Conservation (phyloP, 2,113 vertebrate species). For the Polyodon spathula region DNA sequence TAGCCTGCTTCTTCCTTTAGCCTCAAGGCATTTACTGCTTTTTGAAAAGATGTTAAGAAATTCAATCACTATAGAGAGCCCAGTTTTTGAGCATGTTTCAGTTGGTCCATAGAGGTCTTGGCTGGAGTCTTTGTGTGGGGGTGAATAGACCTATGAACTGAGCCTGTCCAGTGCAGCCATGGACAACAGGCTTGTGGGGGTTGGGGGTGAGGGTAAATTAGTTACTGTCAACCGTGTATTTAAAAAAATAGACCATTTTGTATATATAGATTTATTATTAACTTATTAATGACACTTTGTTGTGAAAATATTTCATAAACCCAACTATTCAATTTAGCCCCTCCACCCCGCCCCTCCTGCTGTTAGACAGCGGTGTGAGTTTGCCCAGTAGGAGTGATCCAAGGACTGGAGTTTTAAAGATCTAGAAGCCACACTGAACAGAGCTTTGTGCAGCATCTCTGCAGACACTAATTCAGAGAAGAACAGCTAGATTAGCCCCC, state of each 20-base stretch:
- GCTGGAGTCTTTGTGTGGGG: conserved; percentile 90
- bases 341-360: not conserved
- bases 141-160: conserved; percentile 77
- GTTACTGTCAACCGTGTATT: conserved; percentile 3
- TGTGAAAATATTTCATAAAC: not conserved
- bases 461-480: conserved; percentile 66
- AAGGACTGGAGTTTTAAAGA: conserved; percentile 3
- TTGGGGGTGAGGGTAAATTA: conserved; percentile 8
- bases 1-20: conserved; percentile 99
- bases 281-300: too few relatives aligned
- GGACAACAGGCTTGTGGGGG: conserved; percentile 23
- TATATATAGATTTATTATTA: too few relatives aligned
- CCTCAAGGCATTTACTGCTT: conserved; percentile 99
- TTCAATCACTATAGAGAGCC: conserved; percentile 99
- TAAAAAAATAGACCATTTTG: not conserved
- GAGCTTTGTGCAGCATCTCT: conserved; percentile 43
- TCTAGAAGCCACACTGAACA: not conserved
- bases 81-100: conserved; percentile 88
- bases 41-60: conserved; percentile 99
- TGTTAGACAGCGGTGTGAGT: not conserved
- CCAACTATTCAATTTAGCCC: not conserved
- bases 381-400: not conserved
- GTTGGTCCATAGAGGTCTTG: conserved; percentile 89
- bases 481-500: conserved; percentile 54
- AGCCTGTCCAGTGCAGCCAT: conserved; percentile 47